A percentile compares a stretch with the other conserved stretches of the same genome.
Evolutionary conservation across 2,113 vertebrate genomes (phyloP).

Genomic region (Dinomys branickii): DNA sequence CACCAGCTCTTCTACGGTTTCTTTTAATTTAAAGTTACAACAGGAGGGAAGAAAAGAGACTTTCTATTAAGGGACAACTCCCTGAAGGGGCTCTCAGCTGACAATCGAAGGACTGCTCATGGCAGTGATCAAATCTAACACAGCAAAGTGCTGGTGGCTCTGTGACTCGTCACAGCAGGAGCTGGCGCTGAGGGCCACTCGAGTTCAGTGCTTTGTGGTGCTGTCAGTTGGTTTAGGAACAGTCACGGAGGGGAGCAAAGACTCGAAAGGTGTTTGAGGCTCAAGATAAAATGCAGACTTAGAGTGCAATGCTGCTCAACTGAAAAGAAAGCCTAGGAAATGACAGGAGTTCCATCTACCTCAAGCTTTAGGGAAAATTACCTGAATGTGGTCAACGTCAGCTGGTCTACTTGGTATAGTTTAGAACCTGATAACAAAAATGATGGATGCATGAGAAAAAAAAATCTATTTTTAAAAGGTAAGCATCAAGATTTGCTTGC

Average conservation of each 20-base stretch:
- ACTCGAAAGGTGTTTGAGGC: slow-evolving; percentile 84
- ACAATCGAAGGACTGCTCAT: slow-evolving; percentile 86
- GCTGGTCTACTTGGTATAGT: slow-evolving; percentile 2
- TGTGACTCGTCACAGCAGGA: slow-evolving; percentile 86
- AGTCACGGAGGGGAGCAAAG: slow-evolving; percentile 82
- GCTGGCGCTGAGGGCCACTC: slow-evolving; percentile 82
- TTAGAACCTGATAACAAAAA: slow-evolving; percentile 36
- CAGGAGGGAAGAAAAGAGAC: slow-evolving; percentile 77
- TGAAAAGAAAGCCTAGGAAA: slow-evolving; percentile 82
- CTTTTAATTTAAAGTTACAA: slow-evolving; percentile 87
- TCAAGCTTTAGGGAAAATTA: slow-evolving; percentile 39
- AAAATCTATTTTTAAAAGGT: not conserved
- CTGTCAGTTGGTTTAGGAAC: slow-evolving; percentile 81
- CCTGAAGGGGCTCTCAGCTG: slow-evolving; percentile 86
- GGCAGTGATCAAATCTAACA: slow-evolving; percentile 85
- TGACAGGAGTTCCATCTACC: slow-evolving; percentile 78
- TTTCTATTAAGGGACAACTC: slow-evolving; percentile 85
- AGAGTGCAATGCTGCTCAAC: slow-evolving; percentile 81
- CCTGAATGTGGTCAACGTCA: slow-evolving; percentile 83
- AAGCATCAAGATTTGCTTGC: not conserved
- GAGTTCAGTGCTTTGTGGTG: slow-evolving; percentile 84
- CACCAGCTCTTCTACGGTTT: slow-evolving; percentile 82
- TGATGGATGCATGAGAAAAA: not conserved
- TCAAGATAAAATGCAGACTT: slow-evolving; percentile 84
- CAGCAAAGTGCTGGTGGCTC: slow-evolving; percentile 84